Evolutionary conservation across 2,797 vertebrate genomes (phyloP), one percentile per base, ranked within the genome.

Genomic region (Spondyliosoma cantharus): DNA sequence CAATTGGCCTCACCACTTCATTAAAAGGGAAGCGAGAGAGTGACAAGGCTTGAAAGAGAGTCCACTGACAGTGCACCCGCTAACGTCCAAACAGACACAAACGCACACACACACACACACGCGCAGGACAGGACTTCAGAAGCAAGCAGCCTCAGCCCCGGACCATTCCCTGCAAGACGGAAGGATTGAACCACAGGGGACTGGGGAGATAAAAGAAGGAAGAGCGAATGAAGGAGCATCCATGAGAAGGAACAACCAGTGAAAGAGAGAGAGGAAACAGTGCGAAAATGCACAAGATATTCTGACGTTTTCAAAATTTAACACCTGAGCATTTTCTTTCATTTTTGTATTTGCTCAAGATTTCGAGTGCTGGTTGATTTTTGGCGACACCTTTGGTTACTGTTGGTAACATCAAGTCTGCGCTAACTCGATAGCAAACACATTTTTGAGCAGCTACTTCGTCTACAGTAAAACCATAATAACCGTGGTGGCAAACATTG

Each of bases 101-200:
- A 68, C 69, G 56, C 59, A 76, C 46, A 27, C 48, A 68, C 69
- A 57, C n/a, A 56, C 29, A 61, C 59, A 76, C 42, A 22, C 48
- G 58, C 57, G 9, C 22, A 53, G 58, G 12, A 58, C 16, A 70
- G 61, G 61, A 70, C 81, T 76, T 79, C 70, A 84, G 83, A 84
- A 63, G 52, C 53, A 15, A 48, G 72, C 79, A 71, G 74, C 67
- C 61, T 52, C 20, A 63, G 76, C 73, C 66, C 48, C 43, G 57
- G 53, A 81, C 46, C 62, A 58, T 73, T 66, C 32, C 57, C 73
- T 79, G 69, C 48, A 70, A 84, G 72, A 59, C 22, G 50, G 53
- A 71, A 27, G 52, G 60, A 54, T 37, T 25, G 49, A 58, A 58
- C 59, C 29, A 62, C 43, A 14, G 49, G 71, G 63, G 56, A 73